These are phyloP conservation scores for Toxostoma redivivum DNA, from an alignment of 2,113 vertebrate species.

Conservation along the genomic window DNA sequence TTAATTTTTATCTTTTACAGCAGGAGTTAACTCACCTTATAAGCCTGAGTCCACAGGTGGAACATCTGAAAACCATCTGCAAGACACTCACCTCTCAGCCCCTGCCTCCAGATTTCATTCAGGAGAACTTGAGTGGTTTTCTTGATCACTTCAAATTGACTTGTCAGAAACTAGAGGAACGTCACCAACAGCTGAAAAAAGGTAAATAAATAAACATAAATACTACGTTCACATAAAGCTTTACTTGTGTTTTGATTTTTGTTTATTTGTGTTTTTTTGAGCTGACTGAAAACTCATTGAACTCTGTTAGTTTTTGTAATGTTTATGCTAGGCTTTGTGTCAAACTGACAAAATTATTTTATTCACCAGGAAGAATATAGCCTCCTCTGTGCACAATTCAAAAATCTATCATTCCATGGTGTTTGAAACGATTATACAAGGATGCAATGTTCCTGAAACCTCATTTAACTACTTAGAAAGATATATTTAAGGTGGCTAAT, in stretches of 20 bases:
- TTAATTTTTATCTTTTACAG: constrained; percentile 56
- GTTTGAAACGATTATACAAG: neutral
- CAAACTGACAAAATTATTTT: neutral
- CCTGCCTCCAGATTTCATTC: constrained; percentile 68
- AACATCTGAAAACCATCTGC: constrained; percentile 67
- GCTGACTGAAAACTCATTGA: neutral
- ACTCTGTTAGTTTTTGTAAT: neutral
- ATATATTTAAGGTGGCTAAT: neutral
- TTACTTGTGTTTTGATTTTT: neutral
- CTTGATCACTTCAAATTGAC: constrained; percentile 67
- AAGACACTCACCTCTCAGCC: constrained; percentile 58
- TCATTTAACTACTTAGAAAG: neutral
- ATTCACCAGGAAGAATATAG: neutral
- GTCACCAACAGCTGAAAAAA: constrained; percentile 67
- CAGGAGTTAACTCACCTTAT: constrained; percentile 65
- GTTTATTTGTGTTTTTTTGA: neutral
- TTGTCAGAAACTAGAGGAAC: constrained; percentile 70
- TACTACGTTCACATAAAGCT: neutral
- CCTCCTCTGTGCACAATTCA: neutral
- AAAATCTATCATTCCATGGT: neutral
- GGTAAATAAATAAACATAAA: constrained; percentile 59
- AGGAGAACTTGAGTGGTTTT: constrained; percentile 67
- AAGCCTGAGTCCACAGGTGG: constrained; percentile 66
- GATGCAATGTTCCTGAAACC: neutral
- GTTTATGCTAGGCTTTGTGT: neutral